Conservation (phyloP, 2,797 vertebrate genomes). For the Trichosurus vulpecula region DNA sequence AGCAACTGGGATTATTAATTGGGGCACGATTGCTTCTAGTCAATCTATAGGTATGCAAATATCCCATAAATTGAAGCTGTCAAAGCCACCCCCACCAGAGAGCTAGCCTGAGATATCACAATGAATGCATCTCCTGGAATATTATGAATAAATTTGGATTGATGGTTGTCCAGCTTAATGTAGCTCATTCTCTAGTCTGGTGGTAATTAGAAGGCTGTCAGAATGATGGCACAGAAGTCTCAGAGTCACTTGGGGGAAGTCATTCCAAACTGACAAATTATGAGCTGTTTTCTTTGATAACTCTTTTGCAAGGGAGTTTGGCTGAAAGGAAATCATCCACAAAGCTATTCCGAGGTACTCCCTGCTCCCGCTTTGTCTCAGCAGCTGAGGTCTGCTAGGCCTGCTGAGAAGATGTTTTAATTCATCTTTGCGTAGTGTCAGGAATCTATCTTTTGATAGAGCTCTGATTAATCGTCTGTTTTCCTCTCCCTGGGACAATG, state of each 20-base stretch:
- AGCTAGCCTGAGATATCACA: neutral
- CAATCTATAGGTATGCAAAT: neutral
- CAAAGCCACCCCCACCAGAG: neutral
- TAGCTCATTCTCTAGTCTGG: conserved; percentile 45
- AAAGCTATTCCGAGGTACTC: conserved; percentile 58
- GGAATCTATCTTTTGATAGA: conserved; percentile 44
- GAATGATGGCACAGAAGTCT: conserved; percentile 53
- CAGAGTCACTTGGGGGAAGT: conserved; percentile 55
- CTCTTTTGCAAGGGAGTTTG: conserved; percentile 66
- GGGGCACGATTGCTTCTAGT: neutral
- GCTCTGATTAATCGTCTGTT: conserved; percentile 17
- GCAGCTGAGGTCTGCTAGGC: conserved; percentile 54
- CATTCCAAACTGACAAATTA: conserved; percentile 52
- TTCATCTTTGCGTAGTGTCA: conserved; percentile 39
- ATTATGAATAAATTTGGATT: conserved; percentile 30
- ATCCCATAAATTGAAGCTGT: neutral
- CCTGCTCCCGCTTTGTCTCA: conserved; percentile 48
- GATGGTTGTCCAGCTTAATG: conserved; percentile 27
- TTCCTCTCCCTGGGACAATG: neutral
- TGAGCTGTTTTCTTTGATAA: conserved; percentile 73
- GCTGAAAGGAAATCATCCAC: conserved; percentile 69
- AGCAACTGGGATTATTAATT: neutral
- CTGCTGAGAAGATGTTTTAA: conserved; percentile 50
- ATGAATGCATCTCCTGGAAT: conserved; percentile 23
- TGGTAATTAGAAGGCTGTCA: conserved; percentile 62